Conservation (phyloP, 2,797 vertebrate species). For the Chromis chromis region DNA sequence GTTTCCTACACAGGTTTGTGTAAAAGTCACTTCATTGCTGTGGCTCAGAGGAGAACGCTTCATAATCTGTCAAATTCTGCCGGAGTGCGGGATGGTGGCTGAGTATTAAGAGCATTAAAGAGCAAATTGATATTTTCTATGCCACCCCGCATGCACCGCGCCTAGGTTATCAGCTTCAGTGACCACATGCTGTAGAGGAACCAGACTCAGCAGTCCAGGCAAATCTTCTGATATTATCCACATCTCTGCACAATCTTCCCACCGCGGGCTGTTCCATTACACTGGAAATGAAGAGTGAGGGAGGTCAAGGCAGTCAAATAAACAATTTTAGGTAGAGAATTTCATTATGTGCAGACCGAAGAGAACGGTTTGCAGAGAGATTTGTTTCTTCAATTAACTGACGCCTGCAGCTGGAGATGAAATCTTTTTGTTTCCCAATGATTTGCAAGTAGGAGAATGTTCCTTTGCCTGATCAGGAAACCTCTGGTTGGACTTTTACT, state of each 20-base stretch:
- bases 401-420: slow-evolving; percentile 53
- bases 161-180: slow-evolving; percentile 47
- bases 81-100: slow-evolving; percentile 27
- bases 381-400: slow-evolving; percentile 66
- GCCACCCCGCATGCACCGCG: slow-evolving; percentile 10
- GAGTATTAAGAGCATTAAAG: slow-evolving; percentile 65
- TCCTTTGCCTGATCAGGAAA: slow-evolving; percentile 22
- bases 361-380: slow-evolving; percentile 51
- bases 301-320: slow-evolving; percentile 66
- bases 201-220: slow-evolving; percentile 30
- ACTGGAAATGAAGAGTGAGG: slow-evolving; percentile 65
- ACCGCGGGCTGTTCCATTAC: slow-evolving; percentile 54
- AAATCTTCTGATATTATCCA: slow-evolving; percentile 62
- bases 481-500: slow-evolving; percentile 17
- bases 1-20: slow-evolving; percentile 20
- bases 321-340: slow-evolving; percentile 69
- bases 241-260: slow-evolving; percentile 49
- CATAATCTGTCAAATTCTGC: slow-evolving; percentile 34
- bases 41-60: slow-evolving; percentile 20
- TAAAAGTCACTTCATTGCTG: slow-evolving; percentile 34
- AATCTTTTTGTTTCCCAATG: slow-evolving; percentile 49
- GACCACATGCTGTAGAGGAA: slow-evolving; percentile 23
- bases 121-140: slow-evolving; percentile 62
- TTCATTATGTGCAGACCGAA: slow-evolving; percentile 53
- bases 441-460: slow-evolving; percentile 40